Conservation (phyloP, 2,888 invertebrate genomes). For the Myopa tessellatipennis region DNA sequence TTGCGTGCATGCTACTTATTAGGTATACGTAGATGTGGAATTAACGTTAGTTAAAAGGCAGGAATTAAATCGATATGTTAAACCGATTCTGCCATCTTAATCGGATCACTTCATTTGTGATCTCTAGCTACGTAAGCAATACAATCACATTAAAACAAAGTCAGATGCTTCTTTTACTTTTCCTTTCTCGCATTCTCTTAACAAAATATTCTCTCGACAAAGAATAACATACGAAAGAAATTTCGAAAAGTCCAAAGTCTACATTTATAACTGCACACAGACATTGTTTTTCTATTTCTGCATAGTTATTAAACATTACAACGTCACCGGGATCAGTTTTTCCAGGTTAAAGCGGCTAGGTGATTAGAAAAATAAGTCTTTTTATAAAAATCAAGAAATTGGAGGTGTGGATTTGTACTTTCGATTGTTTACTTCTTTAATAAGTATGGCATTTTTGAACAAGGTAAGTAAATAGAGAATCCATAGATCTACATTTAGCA, state of each 20-base stretch:
- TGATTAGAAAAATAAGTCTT: background rate
- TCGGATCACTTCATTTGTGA: background rate
- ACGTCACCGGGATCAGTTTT: background rate
- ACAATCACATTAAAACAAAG: too few relatives aligned
- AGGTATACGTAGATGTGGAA: too few relatives aligned
- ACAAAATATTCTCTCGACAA: background rate
- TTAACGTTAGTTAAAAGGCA: too few relatives aligned
- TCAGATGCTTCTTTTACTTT: background rate
- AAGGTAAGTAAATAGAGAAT: conserved; percentile 51
- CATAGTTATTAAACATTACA: background rate
- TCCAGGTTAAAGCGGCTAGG: background rate
- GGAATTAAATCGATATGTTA: background rate
- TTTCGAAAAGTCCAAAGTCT: conserved; percentile 36
- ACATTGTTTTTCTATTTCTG: background rate
- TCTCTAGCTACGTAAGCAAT: background rate
- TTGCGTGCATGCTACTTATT: too few relatives aligned
- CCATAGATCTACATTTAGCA: too few relatives aligned
- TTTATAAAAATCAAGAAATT: too few relatives aligned
- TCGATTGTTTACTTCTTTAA: background rate
- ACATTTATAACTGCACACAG: conserved; percentile 10
- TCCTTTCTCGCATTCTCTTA: background rate
- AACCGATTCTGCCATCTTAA: background rate
- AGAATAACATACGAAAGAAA: conserved; percentile 2
- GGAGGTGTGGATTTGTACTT: too few relatives aligned
- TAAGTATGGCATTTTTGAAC: conserved; percentile 57